Conservation (phyloP, 2,113 vertebrate species). For the Ancistrus triradiatus region DNA sequence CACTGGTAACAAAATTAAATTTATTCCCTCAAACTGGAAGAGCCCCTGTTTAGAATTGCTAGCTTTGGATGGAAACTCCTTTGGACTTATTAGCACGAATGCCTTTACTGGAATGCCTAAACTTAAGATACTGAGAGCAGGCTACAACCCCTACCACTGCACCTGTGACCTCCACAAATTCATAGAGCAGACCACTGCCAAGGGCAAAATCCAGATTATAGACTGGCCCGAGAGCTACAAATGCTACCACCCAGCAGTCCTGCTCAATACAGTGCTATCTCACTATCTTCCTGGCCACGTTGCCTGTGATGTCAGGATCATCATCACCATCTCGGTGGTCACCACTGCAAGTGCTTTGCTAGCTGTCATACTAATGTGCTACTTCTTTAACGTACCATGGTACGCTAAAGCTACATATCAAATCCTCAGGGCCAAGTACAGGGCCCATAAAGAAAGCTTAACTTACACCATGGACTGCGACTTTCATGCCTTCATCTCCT, state of each 20-base stretch:
- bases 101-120: conserved; percentile 71
- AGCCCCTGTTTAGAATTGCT: conserved; percentile 59
- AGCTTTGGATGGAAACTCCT: conserved; percentile 77
- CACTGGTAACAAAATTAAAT: conserved; percentile 81
- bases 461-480: conserved; percentile 38
- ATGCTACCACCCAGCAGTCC: conserved; percentile 72
- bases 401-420: conserved; percentile 73
- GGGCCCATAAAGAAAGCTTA: conserved; percentile 55
- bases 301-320: conserved; percentile 70
- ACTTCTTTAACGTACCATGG: conserved; percentile 73
- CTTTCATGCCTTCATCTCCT: conserved; percentile 83
- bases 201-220: conserved; percentile 56
- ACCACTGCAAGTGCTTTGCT: conserved; percentile 58
- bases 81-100: conserved; percentile 68
- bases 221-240: conserved; percentile 77
- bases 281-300: conserved; percentile 59
- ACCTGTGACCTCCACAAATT: conserved; percentile 78
- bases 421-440: conserved; percentile 70
- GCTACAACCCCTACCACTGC: conserved; percentile 83
- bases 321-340: conserved; percentile 67
- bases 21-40: conserved; percentile 72
- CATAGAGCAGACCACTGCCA: conserved; percentile 58
- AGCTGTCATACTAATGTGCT: conserved; percentile 65
- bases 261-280: conserved; percentile 66
- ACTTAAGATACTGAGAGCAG: conserved; percentile 62